Evolutionary conservation across 2,888 invertebrate species (phyloP), one percentile per base, ranked within the genome.

Genomic region (Meandrusa payeni): DNA sequence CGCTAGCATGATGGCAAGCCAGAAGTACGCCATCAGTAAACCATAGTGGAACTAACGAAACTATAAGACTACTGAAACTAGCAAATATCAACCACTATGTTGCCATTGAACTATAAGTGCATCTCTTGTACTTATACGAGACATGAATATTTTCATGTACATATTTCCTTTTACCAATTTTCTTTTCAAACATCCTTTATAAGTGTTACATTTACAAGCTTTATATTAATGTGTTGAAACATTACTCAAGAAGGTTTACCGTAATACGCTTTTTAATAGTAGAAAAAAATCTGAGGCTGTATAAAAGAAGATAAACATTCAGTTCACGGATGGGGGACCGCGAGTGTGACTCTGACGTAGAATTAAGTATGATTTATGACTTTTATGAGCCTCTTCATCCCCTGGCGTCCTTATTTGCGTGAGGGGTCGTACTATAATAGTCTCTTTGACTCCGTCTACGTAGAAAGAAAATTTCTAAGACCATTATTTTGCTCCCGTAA

Each of bases 361-460:
- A 78, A 74, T 77, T 79, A 80, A 76, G 72, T 77, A 68, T 78
- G 82, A 85, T 85, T 81, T 83, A 83, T 73, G 72, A 68, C 69
- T 71, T 75, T 75, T 71, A 73, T 69, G 76, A 76, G 76, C 62
- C 67, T 61, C 63, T 66, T 65, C 60, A 64, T 62, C 66, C 65
- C 64, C 60, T 47, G 57, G 61, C 55, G 61, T 59, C 61, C 56
- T 66, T 73, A 68, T 75, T 78, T 72, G 72, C 69, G 62, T 72
- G 66, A 58, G 55, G 48, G 51, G 46, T 28, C 43, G 44, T 46
- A 43, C 44, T 51, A 41, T 48, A 52, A 52, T 45, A 46, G 27
- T 44, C 44, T 13, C 33, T 33, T 12, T 23, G 10, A 36, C 22
- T 28, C 3, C 20, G 36, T 37, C 9, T 46, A 7, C 11, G 27